Conservation (phyloP, 2,888 invertebrate genomes). For the Notocelia uddmanniana region DNA sequence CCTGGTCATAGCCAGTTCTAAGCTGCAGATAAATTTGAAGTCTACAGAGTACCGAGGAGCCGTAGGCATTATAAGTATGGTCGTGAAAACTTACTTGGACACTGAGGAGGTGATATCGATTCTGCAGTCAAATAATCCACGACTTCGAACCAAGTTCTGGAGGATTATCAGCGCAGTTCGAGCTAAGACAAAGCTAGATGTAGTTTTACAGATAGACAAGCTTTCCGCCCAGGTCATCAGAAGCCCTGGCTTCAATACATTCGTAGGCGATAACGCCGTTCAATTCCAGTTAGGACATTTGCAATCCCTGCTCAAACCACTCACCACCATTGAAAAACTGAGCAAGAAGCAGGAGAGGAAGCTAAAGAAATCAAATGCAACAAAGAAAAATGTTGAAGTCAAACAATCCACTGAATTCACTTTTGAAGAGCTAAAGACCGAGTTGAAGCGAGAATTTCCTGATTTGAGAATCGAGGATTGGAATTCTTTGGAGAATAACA, state of each 20-base stretch:
- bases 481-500: conserved; percentile 21
- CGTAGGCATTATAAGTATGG: conserved; percentile 77
- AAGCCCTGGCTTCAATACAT: conserved; percentile 64
- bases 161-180: conserved; percentile 70
- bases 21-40: conserved; percentile 63
- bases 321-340: conserved; percentile 63
- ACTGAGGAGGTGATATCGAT: conserved; percentile 67
- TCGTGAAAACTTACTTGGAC: conserved; percentile 63
- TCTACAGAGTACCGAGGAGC: conserved; percentile 78
- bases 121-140: conserved; percentile 71
- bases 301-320: conserved; percentile 68
- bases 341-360: conserved; percentile 54
- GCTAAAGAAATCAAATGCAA: conserved; percentile 36
- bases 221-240: conserved; percentile 76
- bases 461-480: conserved; percentile 46
- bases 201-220: conserved; percentile 76
- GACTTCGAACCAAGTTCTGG: conserved; percentile 77
- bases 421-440: conserved; percentile 44
- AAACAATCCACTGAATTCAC: conserved; percentile 42
- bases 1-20: conserved; percentile 59
- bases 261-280: conserved; percentile 59
- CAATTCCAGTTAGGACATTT: conserved; percentile 75
- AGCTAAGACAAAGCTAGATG: conserved; percentile 65
- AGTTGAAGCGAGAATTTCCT: conserved; percentile 46
- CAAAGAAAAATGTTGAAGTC: conserved; percentile 19